Base-by-base conservation (phyloP, 2,888 invertebrate species). In the Osmoderma eremita region DNA sequence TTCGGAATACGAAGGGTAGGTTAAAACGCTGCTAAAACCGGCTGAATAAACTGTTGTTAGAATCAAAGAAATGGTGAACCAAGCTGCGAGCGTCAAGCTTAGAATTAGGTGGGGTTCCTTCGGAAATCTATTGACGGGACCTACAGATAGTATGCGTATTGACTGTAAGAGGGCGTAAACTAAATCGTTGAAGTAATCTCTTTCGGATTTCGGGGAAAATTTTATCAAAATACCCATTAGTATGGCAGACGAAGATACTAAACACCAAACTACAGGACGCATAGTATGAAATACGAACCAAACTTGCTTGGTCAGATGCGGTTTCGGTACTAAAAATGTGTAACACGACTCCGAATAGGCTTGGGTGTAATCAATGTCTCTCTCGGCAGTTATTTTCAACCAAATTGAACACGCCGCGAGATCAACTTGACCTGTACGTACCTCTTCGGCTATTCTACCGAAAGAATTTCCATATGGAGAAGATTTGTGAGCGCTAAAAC, bases 311-410 rank as follows among this genome's bases (percentile, higher is more conserved):
- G 69, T 45, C 1, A 70, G 17, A 18, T 66, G 63, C 0, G 74
- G 72, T 65, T 73, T 71, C 1, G 70, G 72, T 48, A 74, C 73
- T 36, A 74, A 39, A 65, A 74, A 73, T 2, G 73, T 74, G 6
- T 62, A 63, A 45, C 74, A 74, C 2, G 64, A 39, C 17, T 64
- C 64, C 1, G 49, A 61, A 50, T 67, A 67, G 6, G 62, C 15
- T 2, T 24, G 17, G 15, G 53, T 63, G 4, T 42, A 20, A 22
- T 63, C 65, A 0, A 65, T 8, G 3, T 15, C 15, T 13, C 15
- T 17, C 10, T 8, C 13, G 8, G 4, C 10, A 3, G 53, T 12
- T 12, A 42, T 38, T n/a, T 22, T 30, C 6, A 15, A 6, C 67
- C 67, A 67, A 5, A 56, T 41, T 3, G 58, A 58, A 42, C 67